Evolutionary conservation across 2,888 invertebrate species (phyloP).

Genomic region (Koerneria pararmatus): DNA sequence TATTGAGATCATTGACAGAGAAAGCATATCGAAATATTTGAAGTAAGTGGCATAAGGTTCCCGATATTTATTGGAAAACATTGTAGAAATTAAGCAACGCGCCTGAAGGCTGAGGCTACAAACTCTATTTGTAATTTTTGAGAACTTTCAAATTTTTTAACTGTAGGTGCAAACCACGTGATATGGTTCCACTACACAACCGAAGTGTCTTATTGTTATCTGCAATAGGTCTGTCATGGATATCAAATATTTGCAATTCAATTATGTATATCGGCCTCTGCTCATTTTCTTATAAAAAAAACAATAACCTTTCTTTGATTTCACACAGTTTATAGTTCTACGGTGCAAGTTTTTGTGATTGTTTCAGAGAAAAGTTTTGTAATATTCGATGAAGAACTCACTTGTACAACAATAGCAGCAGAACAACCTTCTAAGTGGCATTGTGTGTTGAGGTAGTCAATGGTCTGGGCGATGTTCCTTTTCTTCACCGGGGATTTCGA

Average conservation of each 20-base stretch:
- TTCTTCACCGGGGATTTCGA: slow-evolving; percentile 37
- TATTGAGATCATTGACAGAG: not conserved
- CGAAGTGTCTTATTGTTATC: no score
- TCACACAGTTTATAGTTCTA: no score
- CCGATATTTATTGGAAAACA: not conserved
- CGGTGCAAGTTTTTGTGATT: no score
- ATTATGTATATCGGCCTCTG: no score
- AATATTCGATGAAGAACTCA: slow-evolving; percentile 27
- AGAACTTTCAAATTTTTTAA: no score
- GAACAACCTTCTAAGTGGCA: slow-evolving; percentile 57
- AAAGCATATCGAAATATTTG: not conserved
- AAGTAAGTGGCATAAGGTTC: not conserved
- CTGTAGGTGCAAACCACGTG: no score
- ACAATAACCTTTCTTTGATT: no score
- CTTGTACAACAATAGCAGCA: slow-evolving; percentile 52
- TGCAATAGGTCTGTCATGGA: no score
- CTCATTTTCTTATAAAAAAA: no score
- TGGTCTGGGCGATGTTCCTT: slow-evolving; percentile 39
- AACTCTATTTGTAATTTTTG: no score
- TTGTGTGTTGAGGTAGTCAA: slow-evolving; percentile 55
- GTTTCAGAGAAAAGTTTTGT: not conserved
- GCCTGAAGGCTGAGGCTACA: not conserved
- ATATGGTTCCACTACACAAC: no score
- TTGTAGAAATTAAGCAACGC: not conserved
- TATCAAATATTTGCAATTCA: no score